Base-by-base conservation (phyloP, 1,140 invertebrate genomes). In the Drosophila arizonae region DNA sequence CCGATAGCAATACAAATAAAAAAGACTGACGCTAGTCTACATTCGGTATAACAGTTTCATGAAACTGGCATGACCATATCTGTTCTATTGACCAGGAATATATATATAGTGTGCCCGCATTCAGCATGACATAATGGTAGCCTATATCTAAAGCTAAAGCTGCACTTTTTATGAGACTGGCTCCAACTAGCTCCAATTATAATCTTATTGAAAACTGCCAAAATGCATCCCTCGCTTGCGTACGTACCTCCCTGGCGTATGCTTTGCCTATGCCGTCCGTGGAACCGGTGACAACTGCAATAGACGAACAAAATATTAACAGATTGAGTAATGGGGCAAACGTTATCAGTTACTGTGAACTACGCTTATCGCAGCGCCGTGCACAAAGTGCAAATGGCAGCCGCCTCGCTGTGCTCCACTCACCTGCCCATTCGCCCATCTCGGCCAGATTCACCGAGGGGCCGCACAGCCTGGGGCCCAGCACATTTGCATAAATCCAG, bases 181-280 rank as follows among this genome's bases (percentile, higher is more conserved):
- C 21, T 24, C 21, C 21, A 24, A 24, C 21, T 24, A 24, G 21
- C 21, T 39, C 36, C 36, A 39, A 39, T 10, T 39, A 39, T 9
- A 36, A 36, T 39, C 10, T 11, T 9, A 13, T 36, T 36, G 33
- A 2, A 10, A 24, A 1, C 33, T 13, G 11, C 21, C 21, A 24
- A 4, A 36, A 36, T 36, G 8, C 9, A 36, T 36, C 33, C 33
- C 3, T 39, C 11, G 36, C 24, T 50, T 26, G 21, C 48, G 17
- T 76, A 92, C 91, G 92, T 92, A 96, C 94, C 79, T 95, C 94
- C 90, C 95, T 94, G 3, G 96, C 96, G 90, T 96, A 98, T 2
- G 96, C 96, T 92, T 96, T 97, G n/a, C 97, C 97, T 80, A 98
- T 95, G 8, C 97, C 97, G 93, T 98, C 97, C 5, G 97, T 98